phyloP scores from a whole-genome alignment of 2,888 invertebrate genomes.

The Imbricaverruca yamaguchii region DNA sequence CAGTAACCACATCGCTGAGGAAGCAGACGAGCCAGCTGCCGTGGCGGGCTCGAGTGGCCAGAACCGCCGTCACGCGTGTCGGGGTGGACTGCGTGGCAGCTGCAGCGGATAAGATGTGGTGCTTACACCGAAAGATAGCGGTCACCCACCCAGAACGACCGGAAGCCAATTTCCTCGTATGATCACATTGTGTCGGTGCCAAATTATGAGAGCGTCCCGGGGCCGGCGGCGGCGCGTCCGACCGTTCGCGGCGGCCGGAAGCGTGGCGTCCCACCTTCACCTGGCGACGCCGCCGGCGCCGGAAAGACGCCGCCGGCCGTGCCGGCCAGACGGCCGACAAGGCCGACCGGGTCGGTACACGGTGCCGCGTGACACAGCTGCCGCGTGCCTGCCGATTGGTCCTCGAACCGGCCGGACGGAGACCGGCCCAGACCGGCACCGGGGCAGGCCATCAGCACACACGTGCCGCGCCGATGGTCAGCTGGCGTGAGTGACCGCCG shows the following conservation, averaged over 20 bases:
- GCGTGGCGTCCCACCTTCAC: constrained; percentile 35
- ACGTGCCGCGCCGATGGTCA: constrained; percentile 37
- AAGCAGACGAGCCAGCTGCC: too few species aligned
- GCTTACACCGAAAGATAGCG: too few species aligned
- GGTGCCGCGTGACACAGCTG: constrained; percentile 14
- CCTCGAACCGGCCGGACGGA: constrained; percentile 23
- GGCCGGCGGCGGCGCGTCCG: constrained; percentile 30
- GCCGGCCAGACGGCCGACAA: constrained; percentile 41
- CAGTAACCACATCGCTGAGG: too few species aligned
- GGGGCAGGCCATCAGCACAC: constrained; percentile 54
- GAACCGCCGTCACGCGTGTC: not conserved
- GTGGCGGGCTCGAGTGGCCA: not conserved
- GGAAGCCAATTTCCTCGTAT: constrained; percentile 9
- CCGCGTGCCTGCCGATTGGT: constrained; percentile 12
- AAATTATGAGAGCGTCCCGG: constrained; percentile 38
- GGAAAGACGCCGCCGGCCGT: constrained; percentile 53
- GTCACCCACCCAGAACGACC: constrained; percentile 31
- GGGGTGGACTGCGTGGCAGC: not conserved
- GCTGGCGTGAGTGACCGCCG: constrained; percentile 25
- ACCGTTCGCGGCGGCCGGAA: constrained; percentile 35
- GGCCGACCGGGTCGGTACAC: constrained; percentile 34
- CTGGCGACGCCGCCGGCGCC: constrained; percentile 39
- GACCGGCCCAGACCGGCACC: constrained; percentile 49
- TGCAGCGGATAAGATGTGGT: too few species aligned
- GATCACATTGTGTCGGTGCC: constrained; percentile 27